Conservation (phyloP, 2,888 invertebrate species). For the Epicampocera succincta region DNA sequence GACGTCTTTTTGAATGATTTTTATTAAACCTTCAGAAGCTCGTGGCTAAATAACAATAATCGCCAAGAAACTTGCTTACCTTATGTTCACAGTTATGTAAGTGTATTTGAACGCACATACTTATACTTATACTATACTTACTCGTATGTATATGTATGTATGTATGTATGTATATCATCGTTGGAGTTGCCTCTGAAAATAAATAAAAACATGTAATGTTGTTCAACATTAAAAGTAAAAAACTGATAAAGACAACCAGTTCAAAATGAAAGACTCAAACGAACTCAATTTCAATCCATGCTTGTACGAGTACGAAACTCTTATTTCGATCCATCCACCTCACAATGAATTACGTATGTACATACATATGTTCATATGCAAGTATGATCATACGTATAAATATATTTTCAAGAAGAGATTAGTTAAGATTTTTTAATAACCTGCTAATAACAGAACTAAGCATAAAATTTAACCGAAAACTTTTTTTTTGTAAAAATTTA, state of each 20-base stretch:
- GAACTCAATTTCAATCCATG: slow-evolving; percentile 61
- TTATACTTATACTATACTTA: too few species aligned
- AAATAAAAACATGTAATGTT: slow-evolving; percentile 63
- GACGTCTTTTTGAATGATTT: slow-evolving; percentile 51
- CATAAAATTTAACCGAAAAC: too few species aligned
- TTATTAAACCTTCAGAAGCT: slow-evolving; percentile 64
- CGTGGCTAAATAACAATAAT: slow-evolving; percentile 59
- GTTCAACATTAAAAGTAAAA: slow-evolving; percentile 42
- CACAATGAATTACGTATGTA: slow-evolving; percentile 22
- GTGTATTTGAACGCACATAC: slow-evolving; percentile 59
- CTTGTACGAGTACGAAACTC: slow-evolving; percentile 46
- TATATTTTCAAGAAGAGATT: too few species aligned
- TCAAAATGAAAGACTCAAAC: slow-evolving; percentile 57
- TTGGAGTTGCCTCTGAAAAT: slow-evolving; percentile 72
- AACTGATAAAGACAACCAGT: slow-evolving; percentile 31
- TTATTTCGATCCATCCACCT: slow-evolving; percentile 61
- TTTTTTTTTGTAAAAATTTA: too few species aligned
- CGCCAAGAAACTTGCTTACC: slow-evolving; percentile 73
- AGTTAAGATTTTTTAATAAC: too few species aligned
- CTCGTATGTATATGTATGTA: background rate
- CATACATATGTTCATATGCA: too few species aligned
- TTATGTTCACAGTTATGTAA: background rate
- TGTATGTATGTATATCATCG: slow-evolving; percentile 73
- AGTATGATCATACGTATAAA: too few species aligned
- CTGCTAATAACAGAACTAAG: too few species aligned